Base-by-base conservation (phyloP, 2,113 vertebrate species). In the Psilopogon haemacephalus region DNA sequence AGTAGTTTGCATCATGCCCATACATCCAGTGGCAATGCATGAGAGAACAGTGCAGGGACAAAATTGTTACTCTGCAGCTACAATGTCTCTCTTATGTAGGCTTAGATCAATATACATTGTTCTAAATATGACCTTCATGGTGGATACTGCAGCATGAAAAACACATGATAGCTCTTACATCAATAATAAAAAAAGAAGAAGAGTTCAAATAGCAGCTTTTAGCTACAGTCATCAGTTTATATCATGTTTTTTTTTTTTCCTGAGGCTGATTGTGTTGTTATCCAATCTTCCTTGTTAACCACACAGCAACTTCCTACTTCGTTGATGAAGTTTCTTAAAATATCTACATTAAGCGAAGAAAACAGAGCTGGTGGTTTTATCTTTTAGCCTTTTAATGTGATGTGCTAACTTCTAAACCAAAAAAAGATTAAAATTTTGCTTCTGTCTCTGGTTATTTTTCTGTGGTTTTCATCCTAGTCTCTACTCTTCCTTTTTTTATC, bases 141-240 rank as follows among this genome's bases (percentile, higher is more conserved):
- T 77, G 68, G 56, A 40, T 88, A 28, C 30, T 68, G 85, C 38
- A 82, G 75, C 68, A 68, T 69, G 87, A 84, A 85, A 48, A 94
- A 48, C 95, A 89, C 82, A 88, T 94, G 89, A 92, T 77, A 88
- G 69, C 69, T 76, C 64, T 91, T 89, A 56, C 72, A 76, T 89
- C 72, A 71, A 86, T 71, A n/a, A 44, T 83, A 86, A 85, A 64
- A 60, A 33, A 48, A 50, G 26, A n/a, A 63, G 16, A 84, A 70
- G 30, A 14, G n/a, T 91, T 85, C 91, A 38, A 93, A 92, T 83
- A 92, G 72, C 75, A 88, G 72, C 84, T 94, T 96, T 96, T 86
- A 94, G 68, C 87, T 80, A 52, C 35, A 74, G 82, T 90, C 84
- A 74, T 71, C 72, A 28, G 72, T 89, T 87, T 44, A 12, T 94